Evolutionary conservation across 2,113 vertebrate genomes (phyloP).

Genomic region (Poeciliopsis occidentalis): DNA sequence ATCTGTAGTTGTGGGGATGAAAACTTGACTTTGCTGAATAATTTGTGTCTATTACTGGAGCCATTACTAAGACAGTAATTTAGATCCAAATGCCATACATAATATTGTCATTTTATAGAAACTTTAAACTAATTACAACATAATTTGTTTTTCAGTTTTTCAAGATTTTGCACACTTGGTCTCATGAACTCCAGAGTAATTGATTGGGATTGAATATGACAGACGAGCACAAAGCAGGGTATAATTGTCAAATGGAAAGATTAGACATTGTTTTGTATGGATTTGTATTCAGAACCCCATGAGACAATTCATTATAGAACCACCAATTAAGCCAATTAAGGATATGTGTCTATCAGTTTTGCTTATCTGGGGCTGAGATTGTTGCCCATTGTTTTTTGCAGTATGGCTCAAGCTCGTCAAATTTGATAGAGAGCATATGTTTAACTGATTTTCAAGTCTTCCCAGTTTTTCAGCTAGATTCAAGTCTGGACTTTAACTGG

Average conservation of each 20-base stretch:
- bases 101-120: background rate
- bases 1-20: background rate
- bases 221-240: background rate
- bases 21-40: background rate
- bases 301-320: background rate
- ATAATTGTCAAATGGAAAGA: background rate
- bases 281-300: background rate
- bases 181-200: background rate
- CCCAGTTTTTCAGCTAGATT: background rate
- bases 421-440: too few relatives aligned
- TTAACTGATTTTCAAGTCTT: background rate
- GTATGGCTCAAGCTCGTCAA: background rate
- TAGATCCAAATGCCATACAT: background rate
- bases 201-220: background rate
- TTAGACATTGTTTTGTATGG: background rate
- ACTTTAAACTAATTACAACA: background rate
- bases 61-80: background rate
- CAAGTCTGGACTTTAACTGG: background rate
- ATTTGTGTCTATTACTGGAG: background rate
- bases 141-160: too few relatives aligned
- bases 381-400: background rate
- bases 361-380: background rate
- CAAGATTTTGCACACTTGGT: background rate
- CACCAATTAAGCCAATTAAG: background rate
- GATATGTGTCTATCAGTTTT: background rate